phyloP scores from a whole-genome alignment of 2,797 vertebrate genomes.

The Huso huso region DNA sequence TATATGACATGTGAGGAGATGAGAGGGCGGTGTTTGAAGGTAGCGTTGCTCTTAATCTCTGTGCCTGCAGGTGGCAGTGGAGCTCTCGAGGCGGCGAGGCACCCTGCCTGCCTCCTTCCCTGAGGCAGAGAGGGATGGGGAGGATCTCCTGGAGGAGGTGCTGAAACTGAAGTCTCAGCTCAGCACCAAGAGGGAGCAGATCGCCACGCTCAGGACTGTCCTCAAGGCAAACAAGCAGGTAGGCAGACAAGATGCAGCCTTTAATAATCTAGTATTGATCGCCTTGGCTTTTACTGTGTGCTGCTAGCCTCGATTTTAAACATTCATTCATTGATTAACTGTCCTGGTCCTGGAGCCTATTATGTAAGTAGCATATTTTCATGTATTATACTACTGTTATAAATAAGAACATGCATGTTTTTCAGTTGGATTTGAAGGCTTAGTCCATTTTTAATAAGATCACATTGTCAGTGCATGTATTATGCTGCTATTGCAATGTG shows the following conservation, averaged over 20 bases:
- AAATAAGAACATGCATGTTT: too few relatives aligned
- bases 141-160: constrained; percentile 69
- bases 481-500: too few relatives aligned
- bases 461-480: too few relatives aligned
- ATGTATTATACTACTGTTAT: too few relatives aligned
- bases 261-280: background rate
- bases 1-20: too few relatives aligned
- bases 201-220: constrained; percentile 76
- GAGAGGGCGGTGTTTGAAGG: too few relatives aligned
- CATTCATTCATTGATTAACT: background rate
- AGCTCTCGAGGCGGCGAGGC: constrained; percentile 62
- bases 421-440: too few relatives aligned
- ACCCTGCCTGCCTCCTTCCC: constrained; percentile 51
- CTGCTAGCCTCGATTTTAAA: background rate
- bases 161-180: constrained; percentile 77
- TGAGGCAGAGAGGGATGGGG: constrained; percentile 66
- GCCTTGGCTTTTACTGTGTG: background rate
- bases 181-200: constrained; percentile 80
- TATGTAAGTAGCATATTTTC: background rate
- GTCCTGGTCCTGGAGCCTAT: background rate
- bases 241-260: background rate
- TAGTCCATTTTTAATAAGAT: too few relatives aligned
- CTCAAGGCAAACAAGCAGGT: constrained; percentile 84
- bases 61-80: constrained; percentile 59
- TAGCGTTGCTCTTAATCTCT: background rate